Evolutionary conservation across 2,113 vertebrate genomes (phyloP), one percentile per base, ranked within the genome.

Genomic region (Ardeotis arabs): DNA sequence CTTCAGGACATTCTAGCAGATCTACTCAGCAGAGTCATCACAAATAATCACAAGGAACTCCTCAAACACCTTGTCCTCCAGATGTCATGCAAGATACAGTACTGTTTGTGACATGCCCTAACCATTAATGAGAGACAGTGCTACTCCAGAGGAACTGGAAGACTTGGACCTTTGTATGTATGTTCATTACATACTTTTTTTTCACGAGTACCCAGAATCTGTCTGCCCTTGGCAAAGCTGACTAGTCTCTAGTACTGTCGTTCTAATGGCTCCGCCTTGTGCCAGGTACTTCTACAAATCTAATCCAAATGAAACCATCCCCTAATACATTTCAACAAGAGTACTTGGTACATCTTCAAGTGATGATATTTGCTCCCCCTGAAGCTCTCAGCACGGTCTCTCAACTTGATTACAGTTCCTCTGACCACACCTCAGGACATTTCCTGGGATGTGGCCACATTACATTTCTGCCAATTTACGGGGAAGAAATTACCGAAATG

Each of bases 191-290:
- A 39, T 27, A 44, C 4, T 27, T n/a, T 89, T 70, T 84, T 73
- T 84, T 37, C 17, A n/a, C 1, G 0, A 44, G 7, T 31, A 84
- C 0, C 0, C 35, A 68, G 47, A 70, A 24, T 56, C 24, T 4
- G 0, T 68, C n/a, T 58, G 6, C 22, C 27, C 14, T 72, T 7
- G 2, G 19, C 50, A 76, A 76, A 83, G 53, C 33, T 73, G 70
- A 24, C 49, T 45, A 69, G 20, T 20, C 4, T 60, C 29, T 66
- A 58, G 29, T 19, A 31, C 9, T 83, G 49, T 35, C 33, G 39
- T 60, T 85, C 8, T 19, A 15, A 83, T n/a, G 17, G 20, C 17
- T 84, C 31, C 45, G 62, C 23, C 25, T 86, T 63, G 31, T 45
- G 17, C 31, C 76, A 88, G 6, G 10, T 77, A 27, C 47, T 84